Base-by-base conservation (phyloP, 30 jellyfish, hydroid and myxozoan species). In the Hydractinia symbiolongicarpus region DNA sequence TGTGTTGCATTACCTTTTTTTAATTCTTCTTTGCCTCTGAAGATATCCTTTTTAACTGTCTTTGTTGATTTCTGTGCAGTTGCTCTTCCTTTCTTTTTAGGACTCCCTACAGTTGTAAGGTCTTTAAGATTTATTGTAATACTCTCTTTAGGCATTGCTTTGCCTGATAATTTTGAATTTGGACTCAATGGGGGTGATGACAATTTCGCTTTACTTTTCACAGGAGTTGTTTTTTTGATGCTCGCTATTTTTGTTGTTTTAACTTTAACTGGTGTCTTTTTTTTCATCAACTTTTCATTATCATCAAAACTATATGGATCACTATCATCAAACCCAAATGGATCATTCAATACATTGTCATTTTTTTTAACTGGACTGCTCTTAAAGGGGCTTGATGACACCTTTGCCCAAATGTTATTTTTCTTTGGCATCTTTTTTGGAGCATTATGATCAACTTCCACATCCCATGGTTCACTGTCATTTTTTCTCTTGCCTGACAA, bases 131-230 rank as follows among this genome's bases (percentile, higher is more conserved):
- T 58, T 11, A 58, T 13, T 3, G 69, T 16, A 58, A 58, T 3
- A 58, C 69, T 16, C 15, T 58, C 19, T 13, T 13, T 16, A 44
- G 40, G 8, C 17, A 64, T 44, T 2, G 74, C 1, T 13, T 4
- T 64, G 7, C 74, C 74, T n/a, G 19, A 64, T 6, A 64, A n/a
- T 6, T 51, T 44, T 6, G 74, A 64, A 7, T 64, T 64, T 13
- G 74, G 74, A 64, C 74, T 64, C 74, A n/a, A 6, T 13, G 16
- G 74, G 40, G 74, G 6, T 7, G 17, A n/a, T 64, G 74, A 44
- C 9, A 7, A 6, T 13, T 64, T 64, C 17, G 44, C 44, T 30
- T 64, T 64, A 64, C 74, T 13, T 51, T 64, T 64, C 17, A 64
- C 7, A 51, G 74, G 74, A 64, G 74, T n/a, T 64, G 19, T 64